Evolutionary conservation across 2,888 invertebrate genomes (phyloP).

Genomic region (Erebia ligea): DNA sequence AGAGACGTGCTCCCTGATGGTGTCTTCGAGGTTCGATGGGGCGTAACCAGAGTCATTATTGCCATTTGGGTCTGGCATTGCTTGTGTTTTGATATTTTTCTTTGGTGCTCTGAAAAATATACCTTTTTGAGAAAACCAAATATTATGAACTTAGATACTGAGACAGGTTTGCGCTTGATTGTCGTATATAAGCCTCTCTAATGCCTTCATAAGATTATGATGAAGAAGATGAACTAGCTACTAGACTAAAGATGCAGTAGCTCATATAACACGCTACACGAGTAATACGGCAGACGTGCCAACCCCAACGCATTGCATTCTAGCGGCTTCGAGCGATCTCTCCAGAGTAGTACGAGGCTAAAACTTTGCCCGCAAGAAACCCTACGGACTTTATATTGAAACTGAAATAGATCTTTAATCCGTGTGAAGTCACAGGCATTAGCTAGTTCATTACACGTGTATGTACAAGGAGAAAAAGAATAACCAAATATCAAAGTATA

Average conservation of each 20-base stretch:
- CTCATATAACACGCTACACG: too few species aligned
- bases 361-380: neutral
- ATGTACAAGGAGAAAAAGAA: too few species aligned
- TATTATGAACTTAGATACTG: neutral
- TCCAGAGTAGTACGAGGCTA: neutral
- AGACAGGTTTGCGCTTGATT: too few species aligned
- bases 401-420: neutral
- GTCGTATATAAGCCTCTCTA: too few species aligned
- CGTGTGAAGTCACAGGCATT: too few species aligned
- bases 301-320: too few species aligned
- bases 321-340: neutral
- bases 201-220: too few species aligned
- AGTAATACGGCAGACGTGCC: too few species aligned
- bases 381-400: neutral
- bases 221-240: too few species aligned
- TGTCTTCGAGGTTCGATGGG: constrained; percentile 84
- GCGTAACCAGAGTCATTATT: constrained; percentile 94
- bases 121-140: neutral
- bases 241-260: too few species aligned
- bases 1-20: constrained; percentile 82
- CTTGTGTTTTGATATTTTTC: constrained; percentile 65
- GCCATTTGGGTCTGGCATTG: constrained; percentile 88
- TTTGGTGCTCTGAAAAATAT: constrained; percentile 57
- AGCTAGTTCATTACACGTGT: too few species aligned
- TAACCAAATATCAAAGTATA: too few species aligned